Percentiles rank a stretch among this genome's conserved stretches.
phyloP scores from a whole-genome alignment of 2,113 vertebrate genomes.

The Hepsetus odoe region DNA sequence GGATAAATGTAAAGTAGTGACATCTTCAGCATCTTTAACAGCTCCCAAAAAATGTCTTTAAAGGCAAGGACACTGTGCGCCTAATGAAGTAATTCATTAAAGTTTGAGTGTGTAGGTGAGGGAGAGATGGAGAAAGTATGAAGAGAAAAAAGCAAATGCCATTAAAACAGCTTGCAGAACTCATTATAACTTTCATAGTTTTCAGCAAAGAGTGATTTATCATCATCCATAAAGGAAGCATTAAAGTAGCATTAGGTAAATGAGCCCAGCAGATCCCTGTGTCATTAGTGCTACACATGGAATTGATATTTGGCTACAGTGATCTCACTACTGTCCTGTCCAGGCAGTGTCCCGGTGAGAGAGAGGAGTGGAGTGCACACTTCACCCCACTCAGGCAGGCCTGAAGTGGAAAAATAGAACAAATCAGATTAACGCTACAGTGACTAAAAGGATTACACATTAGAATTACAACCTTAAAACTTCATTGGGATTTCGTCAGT shows the following conservation, averaged over 20 bases:
- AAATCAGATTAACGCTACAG: slow-evolving; percentile 59
- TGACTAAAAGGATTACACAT: slow-evolving; percentile 58
- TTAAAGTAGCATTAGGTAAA: neutral
- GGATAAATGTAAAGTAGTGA: too few relatives aligned
- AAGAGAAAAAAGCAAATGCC: neutral
- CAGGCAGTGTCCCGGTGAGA: neutral
- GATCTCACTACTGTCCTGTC: neutral
- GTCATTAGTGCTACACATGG: slow-evolving; percentile 18
- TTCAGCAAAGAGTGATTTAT: slow-evolving; percentile 7
- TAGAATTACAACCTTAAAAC: slow-evolving; percentile 42
- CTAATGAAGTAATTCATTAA: slow-evolving; percentile 9
- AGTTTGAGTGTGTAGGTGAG: slow-evolving; percentile 1
- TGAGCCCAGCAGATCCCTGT: neutral
- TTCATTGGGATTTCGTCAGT: slow-evolving; percentile 45
- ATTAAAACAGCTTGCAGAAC: neutral
- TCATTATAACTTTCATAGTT: neutral
- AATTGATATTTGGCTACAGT: slow-evolving; percentile 9
- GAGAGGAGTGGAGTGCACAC: neutral
- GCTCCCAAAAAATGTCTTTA: neutral
- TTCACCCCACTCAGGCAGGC: slow-evolving; percentile 1
- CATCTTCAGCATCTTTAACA: neutral
- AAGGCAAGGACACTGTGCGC: neutral
- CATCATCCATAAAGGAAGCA: neutral
- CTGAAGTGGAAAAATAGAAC: slow-evolving; percentile 44
- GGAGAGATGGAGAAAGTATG: neutral